Percentiles rank a stretch among this genome's conserved stretches.
Evolutionary conservation across 2,888 invertebrate species (phyloP).

Genomic region (Tenthredo livida): DNA sequence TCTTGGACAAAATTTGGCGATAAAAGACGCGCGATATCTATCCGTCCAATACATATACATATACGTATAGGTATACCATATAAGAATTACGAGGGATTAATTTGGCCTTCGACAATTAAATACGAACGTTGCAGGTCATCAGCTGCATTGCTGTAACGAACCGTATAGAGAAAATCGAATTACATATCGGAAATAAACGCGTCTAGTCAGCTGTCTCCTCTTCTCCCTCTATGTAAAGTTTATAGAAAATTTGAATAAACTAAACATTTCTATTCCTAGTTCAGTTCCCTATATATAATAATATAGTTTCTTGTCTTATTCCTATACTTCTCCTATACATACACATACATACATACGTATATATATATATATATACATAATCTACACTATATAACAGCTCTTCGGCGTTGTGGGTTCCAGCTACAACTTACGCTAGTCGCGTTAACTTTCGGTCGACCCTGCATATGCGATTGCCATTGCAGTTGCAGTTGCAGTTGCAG

Average conservation of each 20-base stretch:
- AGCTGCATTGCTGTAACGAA: neutral
- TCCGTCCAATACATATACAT: too few species aligned
- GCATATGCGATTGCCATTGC: neutral
- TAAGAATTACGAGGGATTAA: too few species aligned
- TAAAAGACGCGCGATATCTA: too few species aligned
- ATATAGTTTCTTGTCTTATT: neutral
- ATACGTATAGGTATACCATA: too few species aligned
- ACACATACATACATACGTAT: neutral
- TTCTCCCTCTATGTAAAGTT: neutral
- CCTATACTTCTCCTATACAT: neutral
- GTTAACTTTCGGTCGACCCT: conserved; percentile 11
- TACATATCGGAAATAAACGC: neutral
- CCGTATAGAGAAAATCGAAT: neutral
- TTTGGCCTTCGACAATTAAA: conserved; percentile 3
- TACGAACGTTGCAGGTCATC: neutral
- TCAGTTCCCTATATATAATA: neutral
- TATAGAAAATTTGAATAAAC: conserved; percentile 16
- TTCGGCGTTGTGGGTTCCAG: neutral
- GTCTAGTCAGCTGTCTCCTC: neutral
- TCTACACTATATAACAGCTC: neutral
- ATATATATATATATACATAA: too few species aligned
- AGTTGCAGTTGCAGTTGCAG: neutral
- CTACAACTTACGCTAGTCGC: neutral
- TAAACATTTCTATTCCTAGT: neutral
- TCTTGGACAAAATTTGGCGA: neutral